Evolutionary conservation across 2,888 invertebrate genomes (phyloP).

Genomic region (Sphaeridia pumilis): DNA sequence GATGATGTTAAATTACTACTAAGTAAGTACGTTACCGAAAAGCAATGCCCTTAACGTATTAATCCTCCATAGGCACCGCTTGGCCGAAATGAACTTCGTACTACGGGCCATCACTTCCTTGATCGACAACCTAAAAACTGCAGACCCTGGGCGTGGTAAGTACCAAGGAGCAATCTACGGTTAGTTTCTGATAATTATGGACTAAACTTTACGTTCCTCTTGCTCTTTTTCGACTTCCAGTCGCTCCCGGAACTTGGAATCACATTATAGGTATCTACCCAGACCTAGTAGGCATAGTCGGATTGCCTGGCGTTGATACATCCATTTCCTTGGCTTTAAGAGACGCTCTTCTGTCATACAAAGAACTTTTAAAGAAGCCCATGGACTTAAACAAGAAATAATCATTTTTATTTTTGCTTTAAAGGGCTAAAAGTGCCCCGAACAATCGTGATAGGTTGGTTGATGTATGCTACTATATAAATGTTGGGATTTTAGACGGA

Average conservation of each 20-base stretch:
- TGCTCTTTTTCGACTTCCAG: no score
- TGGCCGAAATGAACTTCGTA: slow-evolving; percentile 93
- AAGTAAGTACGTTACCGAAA: no score
- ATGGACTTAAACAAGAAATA: slow-evolving; percentile 10
- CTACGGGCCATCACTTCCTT: slow-evolving; percentile 86
- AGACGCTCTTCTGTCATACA: slow-evolving; percentile 78
- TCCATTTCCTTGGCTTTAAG: slow-evolving; percentile 55
- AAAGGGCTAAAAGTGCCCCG: no score
- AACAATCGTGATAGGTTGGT: no score
- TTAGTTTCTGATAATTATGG: no score
- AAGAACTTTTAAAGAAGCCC: slow-evolving; percentile 51
- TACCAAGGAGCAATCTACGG: no score
- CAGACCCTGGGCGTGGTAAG: slow-evolving; percentile 70
- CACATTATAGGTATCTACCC: slow-evolving; percentile 87
- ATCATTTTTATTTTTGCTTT: not conserved
- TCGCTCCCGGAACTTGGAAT: slow-evolving; percentile 82
- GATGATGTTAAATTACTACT: no score
- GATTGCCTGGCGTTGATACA: slow-evolving; percentile 57
- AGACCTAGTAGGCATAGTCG: slow-evolving; percentile 64
- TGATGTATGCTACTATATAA: no score
- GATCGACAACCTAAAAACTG: slow-evolving; percentile 82
- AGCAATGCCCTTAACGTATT: no score
- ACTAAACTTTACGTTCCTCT: no score
- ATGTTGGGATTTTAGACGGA: no score
- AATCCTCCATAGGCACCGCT: slow-evolving; percentile 56